These are phyloP conservation scores for Hypomecis atomaria DNA, from an alignment of 2,888 invertebrate genomes.

Conservation along the genomic window DNA sequence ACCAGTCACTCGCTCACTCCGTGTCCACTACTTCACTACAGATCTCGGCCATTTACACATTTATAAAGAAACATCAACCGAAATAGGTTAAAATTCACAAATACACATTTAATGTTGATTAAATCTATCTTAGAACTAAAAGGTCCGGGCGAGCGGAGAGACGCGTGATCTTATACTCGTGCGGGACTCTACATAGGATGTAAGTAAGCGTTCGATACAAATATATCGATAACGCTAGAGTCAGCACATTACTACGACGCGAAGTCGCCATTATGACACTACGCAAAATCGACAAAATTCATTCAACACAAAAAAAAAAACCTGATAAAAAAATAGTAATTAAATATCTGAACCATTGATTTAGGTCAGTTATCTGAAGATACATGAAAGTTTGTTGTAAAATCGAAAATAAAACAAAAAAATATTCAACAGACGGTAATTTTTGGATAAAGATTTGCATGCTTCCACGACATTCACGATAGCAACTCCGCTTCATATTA, in stretches of 20 bases:
- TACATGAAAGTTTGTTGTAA: no score
- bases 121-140: slow-evolving; percentile 71
- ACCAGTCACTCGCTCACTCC: slow-evolving; percentile 81
- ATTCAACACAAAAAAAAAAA: not conserved
- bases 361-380: no score
- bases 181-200: slow-evolving; percentile 45
- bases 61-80: slow-evolving; percentile 81
- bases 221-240: slow-evolving; percentile 32
- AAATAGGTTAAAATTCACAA: slow-evolving; percentile 83
- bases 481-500: not conserved
- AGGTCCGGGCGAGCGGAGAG: slow-evolving; percentile 65
- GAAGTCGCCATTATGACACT: not conserved
- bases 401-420: no score
- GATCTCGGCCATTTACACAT: slow-evolving; percentile 82
- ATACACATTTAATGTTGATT: slow-evolving; percentile 84
- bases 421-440: no score
- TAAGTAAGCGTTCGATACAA: slow-evolving; percentile 43
- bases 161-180: slow-evolving; percentile 27
- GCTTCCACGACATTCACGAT: not conserved
- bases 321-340: not conserved
- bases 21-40: slow-evolving; percentile 78
- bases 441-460: no score
- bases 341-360: no score
- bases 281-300: not conserved
- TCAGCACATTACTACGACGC: slow-evolving; percentile 1